These are phyloP conservation scores for Melanotaenia nigrans DNA, from an alignment of 2,797 vertebrate genomes.

Conservation along the genomic window DNA sequence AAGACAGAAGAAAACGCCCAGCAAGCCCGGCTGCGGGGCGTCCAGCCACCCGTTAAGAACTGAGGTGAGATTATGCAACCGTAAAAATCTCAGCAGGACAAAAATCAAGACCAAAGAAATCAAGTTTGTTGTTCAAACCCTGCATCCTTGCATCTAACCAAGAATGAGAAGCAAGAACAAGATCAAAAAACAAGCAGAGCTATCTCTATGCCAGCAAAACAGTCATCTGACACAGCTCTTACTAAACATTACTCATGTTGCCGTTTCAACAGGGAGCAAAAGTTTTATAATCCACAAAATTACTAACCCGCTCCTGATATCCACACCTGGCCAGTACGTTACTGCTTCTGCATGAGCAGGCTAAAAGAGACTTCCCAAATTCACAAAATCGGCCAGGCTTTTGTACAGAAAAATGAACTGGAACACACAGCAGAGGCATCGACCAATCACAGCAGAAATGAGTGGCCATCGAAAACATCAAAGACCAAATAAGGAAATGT, in stretches of 20 bases:
- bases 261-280: slow-evolving; percentile 44
- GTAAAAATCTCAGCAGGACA: slow-evolving; percentile 60
- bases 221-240: slow-evolving; percentile 50
- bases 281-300: slow-evolving; percentile 33
- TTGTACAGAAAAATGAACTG: slow-evolving; percentile 27
- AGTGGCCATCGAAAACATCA: neutral
- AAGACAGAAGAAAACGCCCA: slow-evolving; percentile 55
- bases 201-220: slow-evolving; percentile 37
- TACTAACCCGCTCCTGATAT: slow-evolving; percentile 36
- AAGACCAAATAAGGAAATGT: slow-evolving; percentile 11
- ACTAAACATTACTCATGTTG: slow-evolving; percentile 42
- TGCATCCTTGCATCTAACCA: slow-evolving; percentile 49
- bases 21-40: slow-evolving; percentile 55
- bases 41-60: slow-evolving; percentile 60
- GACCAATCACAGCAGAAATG: slow-evolving; percentile 24
- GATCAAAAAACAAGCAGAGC: slow-evolving; percentile 47
- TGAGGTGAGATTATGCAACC: slow-evolving; percentile 47
- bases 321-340: slow-evolving; percentile 22
- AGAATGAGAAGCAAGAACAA: slow-evolving; percentile 22
- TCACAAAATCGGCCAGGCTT: slow-evolving; percentile 5
- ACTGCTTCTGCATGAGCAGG: slow-evolving; percentile 12
- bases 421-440: slow-evolving; percentile 20
- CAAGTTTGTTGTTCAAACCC: slow-evolving; percentile 51
- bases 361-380: slow-evolving; percentile 3
- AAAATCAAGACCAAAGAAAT: slow-evolving; percentile 56